Conservation (phyloP, 2,888 invertebrate genomes). For the Xiphydria camelus region DNA sequence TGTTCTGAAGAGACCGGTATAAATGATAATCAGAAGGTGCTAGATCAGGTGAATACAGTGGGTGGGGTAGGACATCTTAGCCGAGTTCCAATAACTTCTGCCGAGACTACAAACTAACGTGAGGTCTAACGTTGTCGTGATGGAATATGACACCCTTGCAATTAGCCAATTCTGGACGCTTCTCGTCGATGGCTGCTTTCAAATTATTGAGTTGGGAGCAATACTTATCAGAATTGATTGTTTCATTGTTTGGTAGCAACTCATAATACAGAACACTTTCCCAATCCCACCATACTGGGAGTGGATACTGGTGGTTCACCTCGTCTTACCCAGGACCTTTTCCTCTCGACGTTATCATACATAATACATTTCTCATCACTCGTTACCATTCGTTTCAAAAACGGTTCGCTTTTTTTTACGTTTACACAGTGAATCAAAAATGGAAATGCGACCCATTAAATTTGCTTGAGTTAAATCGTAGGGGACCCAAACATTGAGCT, state of each 20-base stretch:
- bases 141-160: constrained; percentile 12
- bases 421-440: too few species aligned
- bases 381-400: constrained; percentile 6
- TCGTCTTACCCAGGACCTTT: constrained; percentile 9
- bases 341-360: constrained; percentile 12
- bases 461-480: too few species aligned
- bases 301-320: constrained; percentile 16
- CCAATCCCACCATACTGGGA: constrained; percentile 11
- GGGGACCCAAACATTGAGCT: too few species aligned
- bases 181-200: constrained; percentile 24
- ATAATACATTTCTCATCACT: constrained; percentile 12
- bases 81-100: constrained; percentile 11
- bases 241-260: too few species aligned
- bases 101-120: neutral
- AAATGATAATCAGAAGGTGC: constrained; percentile 13
- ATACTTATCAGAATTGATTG: constrained; percentile 9
- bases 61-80: constrained; percentile 12
- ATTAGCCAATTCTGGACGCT: constrained; percentile 18
- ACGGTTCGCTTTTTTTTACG: too few species aligned
- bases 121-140: neutral
- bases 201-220: constrained; percentile 22
- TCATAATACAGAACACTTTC: too few species aligned
- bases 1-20: constrained; percentile 7
- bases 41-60: constrained; percentile 11
- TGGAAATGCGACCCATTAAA: too few species aligned